Evolutionary conservation across 1,140 invertebrate genomes (phyloP), one percentile per base, ranked within the genome.

Genomic region (Plectus sambesii): DNA sequence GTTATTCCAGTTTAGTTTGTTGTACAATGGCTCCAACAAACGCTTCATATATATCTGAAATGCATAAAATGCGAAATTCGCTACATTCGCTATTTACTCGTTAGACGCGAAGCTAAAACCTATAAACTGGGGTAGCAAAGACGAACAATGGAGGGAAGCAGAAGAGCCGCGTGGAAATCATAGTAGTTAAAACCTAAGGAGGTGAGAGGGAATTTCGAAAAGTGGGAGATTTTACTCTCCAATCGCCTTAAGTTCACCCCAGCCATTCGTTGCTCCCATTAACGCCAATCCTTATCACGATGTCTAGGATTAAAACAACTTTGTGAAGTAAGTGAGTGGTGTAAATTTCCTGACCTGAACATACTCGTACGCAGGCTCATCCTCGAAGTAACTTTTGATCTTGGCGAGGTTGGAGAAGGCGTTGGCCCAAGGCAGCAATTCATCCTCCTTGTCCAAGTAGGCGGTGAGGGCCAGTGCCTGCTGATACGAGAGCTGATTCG

Each of bases 381-480:
- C 60, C 12, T 55, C 62, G 30, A 62, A 62, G 24, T 65, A 62
- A 19, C 30, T 50, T 23, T 59, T 42, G 23, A 62, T 64, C 15
- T 49, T 42, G 20, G 46, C 42, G 22, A 62, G 38, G 1, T 62
- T 62, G 35, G 27, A 39, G 12, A 62, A 30, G 3, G 60, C 62
- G 42, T 60, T 51, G 5, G 46, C 42, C 62, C 62, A 62, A 6
- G 60, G 60, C 9, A 63, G 55, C 20, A 50, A 62, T 27, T 62
- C 60, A 5, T 49, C 43, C 30, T 62, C 60, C 19, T 57, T 54
- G 5, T 46, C 20, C 45, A 62, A 38, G 43, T 62, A 62, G 5
- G 27, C 30, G 19, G 58, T 62, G 38, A 62, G 27, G 40, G 63
- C 62, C 17, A 62, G 24, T 6, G 59, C 51, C 8, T 46, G 54